A percentile compares a stretch with the other conserved stretches of the same genome.
Evolutionary conservation across 2,888 invertebrate genomes (phyloP).

Genomic region (Encarsia formosa): DNA sequence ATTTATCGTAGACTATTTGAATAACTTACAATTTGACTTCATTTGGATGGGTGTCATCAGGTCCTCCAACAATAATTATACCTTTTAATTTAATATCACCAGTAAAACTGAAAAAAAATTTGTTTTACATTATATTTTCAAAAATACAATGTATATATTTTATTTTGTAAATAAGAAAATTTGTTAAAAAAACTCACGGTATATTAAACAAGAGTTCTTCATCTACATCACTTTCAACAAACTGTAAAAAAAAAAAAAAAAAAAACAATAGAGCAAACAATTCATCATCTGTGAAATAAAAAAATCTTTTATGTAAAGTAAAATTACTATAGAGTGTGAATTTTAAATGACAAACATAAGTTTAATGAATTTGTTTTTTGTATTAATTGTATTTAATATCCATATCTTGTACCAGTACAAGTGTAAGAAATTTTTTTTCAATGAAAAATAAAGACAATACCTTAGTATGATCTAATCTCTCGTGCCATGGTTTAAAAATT

Average conservation of each 20-base stretch:
- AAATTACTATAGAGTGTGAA: too few relatives aligned
- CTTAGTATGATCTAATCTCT: conserved; percentile 69
- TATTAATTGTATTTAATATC: too few relatives aligned
- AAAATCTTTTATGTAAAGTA: too few relatives aligned
- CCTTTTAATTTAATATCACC: conserved; percentile 95
- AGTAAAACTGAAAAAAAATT: conserved; percentile 68
- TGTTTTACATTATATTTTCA: not conserved
- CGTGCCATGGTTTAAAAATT: conserved; percentile 91
- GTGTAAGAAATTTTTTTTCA: too few relatives aligned
- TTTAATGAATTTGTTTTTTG: too few relatives aligned
- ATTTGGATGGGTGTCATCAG: conserved; percentile 79
- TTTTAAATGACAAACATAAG: too few relatives aligned
- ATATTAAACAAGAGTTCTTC: conserved; percentile 94
- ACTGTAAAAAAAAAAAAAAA: conserved; percentile 57
- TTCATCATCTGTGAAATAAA: not conserved
- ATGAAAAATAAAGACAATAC: too few relatives aligned
- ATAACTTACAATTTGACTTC: conserved; percentile 84
- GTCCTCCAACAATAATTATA: conserved; percentile 85
- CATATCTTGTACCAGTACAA: too few relatives aligned
- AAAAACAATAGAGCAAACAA: not conserved
- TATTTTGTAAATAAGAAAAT: not conserved
- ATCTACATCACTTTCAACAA: conserved; percentile 94
- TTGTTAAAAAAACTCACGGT: conserved; percentile 58
- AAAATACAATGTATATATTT: not conserved
- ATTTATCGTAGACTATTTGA: too few relatives aligned